Evolutionary conservation across 2,113 vertebrate species (phyloP), one percentile per base, ranked within the genome.

Genomic region (Leucopsar rothschildi): DNA sequence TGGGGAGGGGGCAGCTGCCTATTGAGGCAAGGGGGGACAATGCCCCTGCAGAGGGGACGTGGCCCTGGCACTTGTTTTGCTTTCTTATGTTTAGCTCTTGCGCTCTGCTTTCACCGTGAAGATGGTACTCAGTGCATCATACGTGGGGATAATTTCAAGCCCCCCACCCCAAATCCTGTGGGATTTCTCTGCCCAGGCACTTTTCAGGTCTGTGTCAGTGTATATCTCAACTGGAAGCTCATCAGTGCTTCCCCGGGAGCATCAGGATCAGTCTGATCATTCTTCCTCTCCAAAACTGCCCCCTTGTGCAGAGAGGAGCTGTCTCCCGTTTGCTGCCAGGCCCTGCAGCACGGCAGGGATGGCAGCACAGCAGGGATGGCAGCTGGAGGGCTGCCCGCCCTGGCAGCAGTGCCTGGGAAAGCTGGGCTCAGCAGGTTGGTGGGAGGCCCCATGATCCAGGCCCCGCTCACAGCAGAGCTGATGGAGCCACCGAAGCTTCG

Each of bases 341-440:
- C 64, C 50, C 47, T 7, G 64, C 1, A 1, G 78, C 10, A 1
- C 18, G 10, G 39, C 39, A 39, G 78, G 45, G 39, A 82, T 63
- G 63, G 92, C 63, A 66, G 91, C 80, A 37, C 37, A 39, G 39
- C 39, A 39, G 78, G 45, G 39, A 82, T 63, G 63, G 92, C 63
- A 66, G 91, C 80, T 96, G 92, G 83, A 94, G 44, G 9, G 28
- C 78, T 95, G 94, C 72, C 91, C 12, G 0, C n/a, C 5, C 22
- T 0, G 0, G 50, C 72, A 86, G 86, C 10, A 10, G 0, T 76
- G 77, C 81, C 52, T 10, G 5, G 91, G 86, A 93, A 93, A 88
- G 89, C 95, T 92, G 80, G 75, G 81, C 92, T 97, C 96, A 95
- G 96, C 97, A 96, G 71, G 56, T 56, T 92, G 50, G 14, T 9